phyloP scores from a whole-genome alignment of 2,797 vertebrate species.

The Eulemur albifrons region DNA sequence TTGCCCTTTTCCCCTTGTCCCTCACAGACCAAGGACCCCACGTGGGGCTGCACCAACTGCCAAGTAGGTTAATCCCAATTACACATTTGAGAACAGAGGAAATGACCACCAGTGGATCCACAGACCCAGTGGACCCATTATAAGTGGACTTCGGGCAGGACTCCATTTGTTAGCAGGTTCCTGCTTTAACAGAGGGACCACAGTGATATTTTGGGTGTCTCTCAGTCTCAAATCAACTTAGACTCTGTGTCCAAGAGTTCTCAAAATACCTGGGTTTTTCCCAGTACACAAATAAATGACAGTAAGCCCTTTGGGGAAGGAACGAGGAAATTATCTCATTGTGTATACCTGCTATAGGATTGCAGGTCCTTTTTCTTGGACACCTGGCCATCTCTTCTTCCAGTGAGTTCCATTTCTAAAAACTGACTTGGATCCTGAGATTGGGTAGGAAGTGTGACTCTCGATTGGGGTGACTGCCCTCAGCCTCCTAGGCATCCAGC shows the following conservation, averaged over 20 bases:
- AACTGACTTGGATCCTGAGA: background rate
- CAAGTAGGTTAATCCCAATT: background rate
- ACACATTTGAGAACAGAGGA: background rate
- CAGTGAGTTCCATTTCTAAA: background rate
- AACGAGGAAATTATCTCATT: too few species aligned
- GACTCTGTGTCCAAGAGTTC: background rate
- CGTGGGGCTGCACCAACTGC: background rate
- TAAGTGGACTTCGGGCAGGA: background rate
- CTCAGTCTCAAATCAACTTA: background rate
- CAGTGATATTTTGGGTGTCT: background rate
- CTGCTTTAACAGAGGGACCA: background rate
- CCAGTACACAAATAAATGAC: background rate
- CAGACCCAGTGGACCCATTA: background rate
- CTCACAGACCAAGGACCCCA: background rate
- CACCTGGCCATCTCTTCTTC: background rate
- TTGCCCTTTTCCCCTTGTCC: background rate
- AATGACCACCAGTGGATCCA: background rate
- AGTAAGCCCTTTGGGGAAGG: background rate
- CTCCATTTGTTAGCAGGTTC: background rate
- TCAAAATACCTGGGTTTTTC: background rate
- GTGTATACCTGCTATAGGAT: background rate
- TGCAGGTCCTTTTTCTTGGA: background rate
- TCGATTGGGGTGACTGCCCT: background rate
- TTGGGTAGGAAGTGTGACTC: background rate
- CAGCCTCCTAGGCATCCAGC: background rate